Percentiles rank a stretch among this genome's conserved stretches.
Conservation (phyloP, 2,113 vertebrate genomes). For the Oxyruncus cristatus region DNA sequence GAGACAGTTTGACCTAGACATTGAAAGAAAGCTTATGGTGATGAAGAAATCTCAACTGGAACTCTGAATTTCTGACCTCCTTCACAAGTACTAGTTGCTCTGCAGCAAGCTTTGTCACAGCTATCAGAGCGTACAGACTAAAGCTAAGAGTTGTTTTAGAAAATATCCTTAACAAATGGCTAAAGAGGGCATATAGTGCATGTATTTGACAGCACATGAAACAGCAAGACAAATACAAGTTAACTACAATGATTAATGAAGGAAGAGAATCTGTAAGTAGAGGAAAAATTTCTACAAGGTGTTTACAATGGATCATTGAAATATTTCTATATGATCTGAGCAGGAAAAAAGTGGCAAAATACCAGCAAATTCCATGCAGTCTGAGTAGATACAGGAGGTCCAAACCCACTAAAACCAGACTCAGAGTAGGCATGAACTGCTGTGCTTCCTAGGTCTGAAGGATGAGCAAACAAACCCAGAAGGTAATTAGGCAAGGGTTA, state of each 20-base stretch:
- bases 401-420: not conserved
- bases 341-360: not conserved
- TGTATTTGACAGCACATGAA: not conserved
- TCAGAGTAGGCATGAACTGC: not conserved
- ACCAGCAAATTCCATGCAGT: not conserved
- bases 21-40: not conserved
- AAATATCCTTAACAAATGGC: not conserved
- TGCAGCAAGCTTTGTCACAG: not conserved
- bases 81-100: not conserved
- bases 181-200: not conserved
- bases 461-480: not conserved
- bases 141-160: not conserved
- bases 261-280: not conserved
- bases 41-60: not conserved
- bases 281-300: not conserved
- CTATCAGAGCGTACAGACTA: not conserved
- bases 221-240: not conserved
- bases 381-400: not conserved
- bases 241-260: not conserved
- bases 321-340: not conserved
- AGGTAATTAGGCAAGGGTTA: not conserved
- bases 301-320: rapidly evolving
- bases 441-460: not conserved
- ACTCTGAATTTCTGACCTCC: not conserved
- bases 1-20: not conserved